Base-by-base conservation (phyloP, 1,140 invertebrate genomes). In the Dufourea novaeangliae region DNA sequence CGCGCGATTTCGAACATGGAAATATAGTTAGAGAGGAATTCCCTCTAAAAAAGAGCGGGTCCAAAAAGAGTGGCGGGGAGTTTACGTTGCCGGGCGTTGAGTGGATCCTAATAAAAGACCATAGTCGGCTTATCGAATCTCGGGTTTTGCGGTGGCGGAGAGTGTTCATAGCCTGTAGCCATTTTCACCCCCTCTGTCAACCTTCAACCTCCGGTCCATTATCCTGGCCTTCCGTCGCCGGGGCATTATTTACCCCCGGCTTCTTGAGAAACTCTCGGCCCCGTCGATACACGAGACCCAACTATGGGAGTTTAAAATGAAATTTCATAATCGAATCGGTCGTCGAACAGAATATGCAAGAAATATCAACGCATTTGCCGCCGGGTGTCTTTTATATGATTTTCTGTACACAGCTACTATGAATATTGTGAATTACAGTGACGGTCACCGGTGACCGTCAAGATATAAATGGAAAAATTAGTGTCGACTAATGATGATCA, bases 41-140 rank as follows among this genome's bases (percentile, higher is more conserved):
- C n/a, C 8, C 46, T 67, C 14, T 1, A 57, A 52, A 50, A 69
- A 76, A 59, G 54, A 69, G 32, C 41, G 52, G n/a, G n/a, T 8
- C 20, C 52, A 14, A 77, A 71, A 56, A 61, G 74, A n/a, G n/a
- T n/a, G 67, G 67, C 34, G 70, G 20, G 68, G 46, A 72, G 61
- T 57, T 66, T 71, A 71, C 74, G 74, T 41, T 70, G 70, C 61
- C 70, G 66, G n/a, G 69, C 67, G 80, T 71, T 69, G 78, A 85
- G 73, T 82, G 72, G 73, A 84, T 86, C 68, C 76, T 83, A 86
- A 86, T 86, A 86, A 82, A 82, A 82, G 83, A 61, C 67, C 73
- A 64, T 82, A 79, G 74, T 66, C 69, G 82, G 82, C 82, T 86
- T 86, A 86, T 86, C 84, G 84, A 81, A 86, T 86, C 76, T 74